Evolutionary conservation across 2,888 invertebrate species (phyloP), one percentile per base, ranked within the genome.

Genomic region (Cataglyphis livida): DNA sequence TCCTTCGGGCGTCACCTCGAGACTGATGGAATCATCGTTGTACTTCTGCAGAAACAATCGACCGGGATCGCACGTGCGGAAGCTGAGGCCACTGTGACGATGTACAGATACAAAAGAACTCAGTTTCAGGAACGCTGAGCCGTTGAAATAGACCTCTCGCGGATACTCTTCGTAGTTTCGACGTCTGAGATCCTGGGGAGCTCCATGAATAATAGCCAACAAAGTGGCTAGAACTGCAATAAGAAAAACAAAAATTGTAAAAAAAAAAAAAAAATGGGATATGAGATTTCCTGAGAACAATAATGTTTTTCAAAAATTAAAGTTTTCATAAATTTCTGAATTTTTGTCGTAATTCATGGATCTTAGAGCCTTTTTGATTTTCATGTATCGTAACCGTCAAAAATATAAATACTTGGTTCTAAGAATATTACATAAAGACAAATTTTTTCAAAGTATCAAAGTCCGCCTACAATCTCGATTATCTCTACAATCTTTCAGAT

Each of bases 111-210:
- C 96, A 81, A 97, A 97, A 84, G 96, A 96, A 87, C 96, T 95
- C 88, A 98, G 95, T 92, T 97, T 96, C 88, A 98, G 95, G 94
- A 97, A 97, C 28, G 97, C 96, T 91, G 97, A 97, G 90, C 97
- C 97, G 95, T 98, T 97, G 95, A 98, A 98, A 95, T 97, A 98
- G 65, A 97, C 98, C 95, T 98, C 98, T 81, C 97, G 96, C 81
- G 96, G 95, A 90, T 96, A 84, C 59, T 91, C 92, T 68, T 89
- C 90, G 74, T 88, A 83, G 81, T 85, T 88, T 75, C 87, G 87
- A 82, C 87, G 86, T 18, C 85, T 84, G 64, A 38, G 18, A n/a
- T 88, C 85, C 44, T 89, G 90, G 44, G 87, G 88, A 66, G 85
- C 71, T 74, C 90, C 90, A 81, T 90, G 88, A 71, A 87, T 89